Conservation (phyloP, 2,888 invertebrate genomes). For the Mythimna lalbum region DNA sequence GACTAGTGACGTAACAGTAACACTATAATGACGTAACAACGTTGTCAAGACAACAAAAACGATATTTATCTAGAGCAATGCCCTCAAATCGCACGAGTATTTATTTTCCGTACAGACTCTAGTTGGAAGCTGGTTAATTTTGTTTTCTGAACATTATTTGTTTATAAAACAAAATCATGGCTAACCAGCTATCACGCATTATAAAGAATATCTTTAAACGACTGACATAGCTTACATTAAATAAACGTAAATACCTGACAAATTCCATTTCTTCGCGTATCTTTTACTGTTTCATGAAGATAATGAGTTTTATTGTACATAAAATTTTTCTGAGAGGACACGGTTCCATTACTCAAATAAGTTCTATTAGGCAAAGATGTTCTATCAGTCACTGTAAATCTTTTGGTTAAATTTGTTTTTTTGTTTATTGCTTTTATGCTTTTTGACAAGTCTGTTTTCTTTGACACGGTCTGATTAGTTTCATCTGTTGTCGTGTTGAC, state of each 20-base stretch:
- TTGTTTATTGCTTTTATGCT: not conserved
- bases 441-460: not conserved
- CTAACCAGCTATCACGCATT: no score
- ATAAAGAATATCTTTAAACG: not conserved
- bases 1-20: no score
- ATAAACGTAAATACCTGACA: constrained; percentile 47
- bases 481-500: not conserved
- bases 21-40: no score
- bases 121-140: no score
- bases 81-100: no score
- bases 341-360: not conserved
- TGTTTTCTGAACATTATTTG: no score
- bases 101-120: no score
- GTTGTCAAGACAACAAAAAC: no score
- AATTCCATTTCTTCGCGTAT: constrained; percentile 39
- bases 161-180: no score
- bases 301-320: not conserved
- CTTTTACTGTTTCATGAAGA: not conserved
- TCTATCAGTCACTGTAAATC: not conserved
- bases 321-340: not conserved
- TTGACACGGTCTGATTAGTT: not conserved
- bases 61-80: no score
- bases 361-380: not conserved
- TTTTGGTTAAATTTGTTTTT: not conserved
- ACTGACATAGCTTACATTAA: not conserved